A percentile compares a stretch with the other conserved stretches of the same genome.
phyloP scores from a whole-genome alignment of 2,888 invertebrate genomes.

The Eledone cirrhosa region DNA sequence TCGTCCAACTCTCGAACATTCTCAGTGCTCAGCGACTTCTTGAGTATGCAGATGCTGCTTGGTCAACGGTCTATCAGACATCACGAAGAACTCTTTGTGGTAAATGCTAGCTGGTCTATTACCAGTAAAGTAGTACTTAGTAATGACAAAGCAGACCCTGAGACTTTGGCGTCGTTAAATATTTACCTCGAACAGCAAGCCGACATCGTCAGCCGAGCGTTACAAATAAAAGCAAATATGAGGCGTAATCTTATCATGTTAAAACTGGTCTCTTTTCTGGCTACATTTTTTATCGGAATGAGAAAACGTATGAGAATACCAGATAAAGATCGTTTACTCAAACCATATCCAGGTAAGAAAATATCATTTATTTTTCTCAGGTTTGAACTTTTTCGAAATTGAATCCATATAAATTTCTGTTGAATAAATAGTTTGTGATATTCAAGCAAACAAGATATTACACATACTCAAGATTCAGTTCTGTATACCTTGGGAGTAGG shows the following conservation, averaged over 20 bases:
- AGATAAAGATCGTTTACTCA: constrained; percentile 55
- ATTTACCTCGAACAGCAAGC: constrained; percentile 64
- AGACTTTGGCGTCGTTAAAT: constrained; percentile 63
- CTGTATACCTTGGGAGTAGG: no score
- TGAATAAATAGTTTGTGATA: no score
- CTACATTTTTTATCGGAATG: constrained; percentile 64
- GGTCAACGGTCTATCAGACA: constrained; percentile 54
- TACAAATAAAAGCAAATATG: constrained; percentile 58
- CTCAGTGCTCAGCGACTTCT: constrained; percentile 59
- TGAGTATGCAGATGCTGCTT: constrained; percentile 61
- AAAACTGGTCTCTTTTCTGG: constrained; percentile 63
- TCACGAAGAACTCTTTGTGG: constrained; percentile 58
- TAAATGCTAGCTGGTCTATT: constrained; percentile 61
- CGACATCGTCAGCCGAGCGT: constrained; percentile 55
- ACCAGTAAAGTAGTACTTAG: constrained; percentile 56
- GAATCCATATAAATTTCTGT: neutral
- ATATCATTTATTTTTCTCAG: neutral
- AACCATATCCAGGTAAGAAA: constrained; percentile 57
- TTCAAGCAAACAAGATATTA: no score
- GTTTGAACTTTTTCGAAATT: neutral
- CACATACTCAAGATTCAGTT: neutral
- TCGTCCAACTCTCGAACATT: constrained; percentile 60
- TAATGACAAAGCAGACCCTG: constrained; percentile 60
- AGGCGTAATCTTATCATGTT: constrained; percentile 58
- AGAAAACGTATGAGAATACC: constrained; percentile 66